phyloP scores from a whole-genome alignment of 2,888 invertebrate species.

The Dolichomitus sp. region DNA sequence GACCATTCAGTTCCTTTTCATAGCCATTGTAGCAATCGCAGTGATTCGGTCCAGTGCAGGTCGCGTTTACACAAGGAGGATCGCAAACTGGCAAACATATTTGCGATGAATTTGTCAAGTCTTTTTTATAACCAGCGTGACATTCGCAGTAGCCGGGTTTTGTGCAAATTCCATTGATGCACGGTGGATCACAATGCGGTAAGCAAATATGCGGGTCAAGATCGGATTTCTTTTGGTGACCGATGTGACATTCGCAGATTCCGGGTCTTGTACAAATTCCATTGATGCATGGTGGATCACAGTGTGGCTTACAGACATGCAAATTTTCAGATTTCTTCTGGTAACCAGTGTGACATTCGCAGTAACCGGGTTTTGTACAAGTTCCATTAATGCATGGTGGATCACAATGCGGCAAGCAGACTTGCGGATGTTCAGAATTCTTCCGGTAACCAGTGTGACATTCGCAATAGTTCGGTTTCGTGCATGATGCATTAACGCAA shows the following conservation, averaged over 20 bases:
- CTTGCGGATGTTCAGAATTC: not conserved
- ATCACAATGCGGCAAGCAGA: constrained; percentile 17
- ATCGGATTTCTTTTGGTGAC: not conserved
- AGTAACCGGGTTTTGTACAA: not conserved
- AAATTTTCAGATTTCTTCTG: not conserved
- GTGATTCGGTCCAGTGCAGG: not conserved
- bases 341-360: not conserved
- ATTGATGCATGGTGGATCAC: not conserved
- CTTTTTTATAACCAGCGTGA: not conserved
- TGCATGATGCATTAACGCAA: too few species aligned
- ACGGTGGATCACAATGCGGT: constrained; percentile 9
- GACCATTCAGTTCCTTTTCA: not conserved
- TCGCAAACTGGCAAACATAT: constrained; percentile 14
- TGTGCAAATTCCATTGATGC: not conserved
- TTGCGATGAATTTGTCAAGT: not conserved
- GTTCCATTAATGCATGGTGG: not conserved
- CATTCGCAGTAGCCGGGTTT: constrained; percentile 4
- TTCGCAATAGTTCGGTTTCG: too few species aligned
- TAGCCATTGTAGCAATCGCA: constrained; percentile 20
- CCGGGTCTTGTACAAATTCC: not conserved
- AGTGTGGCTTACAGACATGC: constrained; percentile 7
- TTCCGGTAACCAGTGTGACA: constrained; percentile 1
- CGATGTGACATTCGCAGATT: not conserved
- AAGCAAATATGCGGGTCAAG: not conserved
- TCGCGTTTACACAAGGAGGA: not conserved